Evolutionary conservation across 2,113 vertebrate genomes (phyloP).

Genomic region (Prionailurus viverrinus): DNA sequence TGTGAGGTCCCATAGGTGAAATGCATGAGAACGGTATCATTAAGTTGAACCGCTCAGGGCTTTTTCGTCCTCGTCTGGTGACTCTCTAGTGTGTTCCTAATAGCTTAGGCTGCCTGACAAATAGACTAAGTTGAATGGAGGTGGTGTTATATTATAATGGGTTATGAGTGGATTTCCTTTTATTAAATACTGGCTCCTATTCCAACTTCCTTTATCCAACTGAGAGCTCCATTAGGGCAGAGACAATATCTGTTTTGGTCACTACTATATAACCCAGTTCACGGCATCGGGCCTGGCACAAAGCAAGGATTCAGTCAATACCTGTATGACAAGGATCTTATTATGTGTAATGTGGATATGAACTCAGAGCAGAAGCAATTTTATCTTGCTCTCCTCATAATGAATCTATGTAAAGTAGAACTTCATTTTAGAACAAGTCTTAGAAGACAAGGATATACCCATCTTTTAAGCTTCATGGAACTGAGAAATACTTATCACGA

Average conservation of each 20-base stretch:
- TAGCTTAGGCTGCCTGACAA: not conserved
- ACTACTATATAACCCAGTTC: not conserved
- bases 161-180: conserved; percentile 18
- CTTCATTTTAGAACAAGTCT: conserved; percentile 10
- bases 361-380: not conserved
- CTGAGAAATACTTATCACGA: not conserved
- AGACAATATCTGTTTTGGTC: not conserved
- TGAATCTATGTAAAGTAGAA: not conserved
- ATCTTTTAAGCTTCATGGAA: conserved; percentile 23
- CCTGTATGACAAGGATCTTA: not conserved
- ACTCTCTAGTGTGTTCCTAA: not conserved
- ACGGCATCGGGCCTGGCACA: not conserved
- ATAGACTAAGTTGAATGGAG: not conserved
- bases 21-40: not conserved
- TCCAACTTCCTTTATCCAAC: conserved; percentile 22
- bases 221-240: not conserved
- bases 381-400: conserved; percentile 4
- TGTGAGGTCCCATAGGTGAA: not conserved
- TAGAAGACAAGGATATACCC: not conserved
- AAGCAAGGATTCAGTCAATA: not conserved
- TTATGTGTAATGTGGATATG: not conserved
- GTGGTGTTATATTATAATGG: not conserved
- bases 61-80: not conserved
- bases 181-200: not conserved
- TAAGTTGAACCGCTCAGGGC: not conserved